phyloP scores from a whole-genome alignment of 1,140 invertebrate genomes.

The Neodiprion fabricii region DNA sequence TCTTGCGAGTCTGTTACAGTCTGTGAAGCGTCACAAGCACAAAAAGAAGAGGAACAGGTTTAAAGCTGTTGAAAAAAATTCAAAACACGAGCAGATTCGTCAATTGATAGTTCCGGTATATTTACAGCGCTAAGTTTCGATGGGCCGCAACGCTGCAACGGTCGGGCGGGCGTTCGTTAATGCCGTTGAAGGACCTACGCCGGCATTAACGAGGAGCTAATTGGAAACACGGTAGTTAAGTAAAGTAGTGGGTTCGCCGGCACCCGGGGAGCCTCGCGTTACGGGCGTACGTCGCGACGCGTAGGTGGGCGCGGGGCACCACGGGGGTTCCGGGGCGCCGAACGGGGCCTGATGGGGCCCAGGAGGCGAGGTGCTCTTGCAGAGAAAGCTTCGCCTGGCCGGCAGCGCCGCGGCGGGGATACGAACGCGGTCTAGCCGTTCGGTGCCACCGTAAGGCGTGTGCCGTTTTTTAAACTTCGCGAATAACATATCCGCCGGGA shows the following conservation, averaged over 20 bases:
- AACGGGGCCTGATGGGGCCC: constrained; percentile 1
- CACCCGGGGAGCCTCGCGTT: not conserved
- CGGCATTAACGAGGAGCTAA: constrained; percentile 1
- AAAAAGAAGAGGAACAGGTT: too few species aligned
- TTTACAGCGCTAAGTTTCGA: too few species aligned
- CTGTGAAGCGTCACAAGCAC: too few species aligned
- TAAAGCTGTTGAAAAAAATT: too few species aligned
- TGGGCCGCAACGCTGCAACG: not conserved
- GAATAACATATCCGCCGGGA: not conserved
- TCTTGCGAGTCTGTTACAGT: too few species aligned
- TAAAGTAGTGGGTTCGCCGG: not conserved
- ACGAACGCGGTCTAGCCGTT: constrained; percentile 8
- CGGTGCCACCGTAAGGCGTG: constrained; percentile 44
- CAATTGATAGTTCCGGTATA: too few species aligned
- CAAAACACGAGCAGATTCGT: too few species aligned
- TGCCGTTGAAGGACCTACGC: too few species aligned
- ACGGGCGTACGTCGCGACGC: not conserved
- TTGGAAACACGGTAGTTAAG: constrained; percentile 7
- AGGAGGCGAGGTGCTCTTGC: constrained; percentile 47
- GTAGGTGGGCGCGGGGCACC: not conserved
- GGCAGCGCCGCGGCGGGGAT: constrained; percentile 26
- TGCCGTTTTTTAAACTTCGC: constrained; percentile 30
- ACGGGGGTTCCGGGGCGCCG: not conserved
- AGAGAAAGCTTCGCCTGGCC: constrained; percentile 48
- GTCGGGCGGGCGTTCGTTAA: not conserved